These are phyloP conservation scores for Brachionus angularis DNA, from an alignment of 1,140 invertebrate species.

Conservation along the genomic window DNA sequence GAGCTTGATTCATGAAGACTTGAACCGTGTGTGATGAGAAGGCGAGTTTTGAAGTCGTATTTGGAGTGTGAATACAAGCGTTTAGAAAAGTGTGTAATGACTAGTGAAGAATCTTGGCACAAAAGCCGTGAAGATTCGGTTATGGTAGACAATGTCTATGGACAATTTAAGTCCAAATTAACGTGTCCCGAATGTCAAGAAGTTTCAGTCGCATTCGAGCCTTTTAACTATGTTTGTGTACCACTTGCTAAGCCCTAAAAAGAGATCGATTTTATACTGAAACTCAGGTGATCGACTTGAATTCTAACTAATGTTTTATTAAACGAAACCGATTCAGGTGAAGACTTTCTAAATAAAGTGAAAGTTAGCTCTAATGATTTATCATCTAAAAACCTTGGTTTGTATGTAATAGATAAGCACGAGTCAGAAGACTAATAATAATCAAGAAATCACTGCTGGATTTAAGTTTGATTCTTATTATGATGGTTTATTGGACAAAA, in stretches of 20 bases:
- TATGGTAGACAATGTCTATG: slow-evolving; percentile 67
- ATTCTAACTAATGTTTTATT: not conserved
- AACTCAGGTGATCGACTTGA: not conserved
- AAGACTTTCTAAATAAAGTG: not conserved
- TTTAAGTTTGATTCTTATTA: slow-evolving; percentile 15
- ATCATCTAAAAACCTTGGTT: not conserved
- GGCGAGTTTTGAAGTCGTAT: slow-evolving; percentile 53
- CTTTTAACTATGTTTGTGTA: slow-evolving; percentile 65
- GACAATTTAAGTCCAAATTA: slow-evolving; percentile 66
- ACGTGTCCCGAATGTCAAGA: slow-evolving; percentile 66
- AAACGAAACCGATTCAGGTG: not conserved
- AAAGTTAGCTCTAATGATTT: not conserved
- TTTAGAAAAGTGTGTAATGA: not conserved
- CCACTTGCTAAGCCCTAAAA: slow-evolving; percentile 62
- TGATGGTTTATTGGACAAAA: not conserved
- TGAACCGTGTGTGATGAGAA: slow-evolving; percentile 58
- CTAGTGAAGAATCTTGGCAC: slow-evolving; percentile 64
- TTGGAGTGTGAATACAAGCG: slow-evolving; percentile 51
- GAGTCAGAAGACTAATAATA: slow-evolving; percentile 1
- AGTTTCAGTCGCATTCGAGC: slow-evolving; percentile 66
- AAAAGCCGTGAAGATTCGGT: slow-evolving; percentile 66
- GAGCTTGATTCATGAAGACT: slow-evolving; percentile 67
- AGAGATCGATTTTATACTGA: not conserved
- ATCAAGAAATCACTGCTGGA: not conserved
- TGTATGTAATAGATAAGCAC: not conserved